A percentile compares a stretch with the other conserved stretches of the same genome.
Evolutionary conservation across 1,140 invertebrate genomes (phyloP).

Genomic region (Panulirus ornatus): DNA sequence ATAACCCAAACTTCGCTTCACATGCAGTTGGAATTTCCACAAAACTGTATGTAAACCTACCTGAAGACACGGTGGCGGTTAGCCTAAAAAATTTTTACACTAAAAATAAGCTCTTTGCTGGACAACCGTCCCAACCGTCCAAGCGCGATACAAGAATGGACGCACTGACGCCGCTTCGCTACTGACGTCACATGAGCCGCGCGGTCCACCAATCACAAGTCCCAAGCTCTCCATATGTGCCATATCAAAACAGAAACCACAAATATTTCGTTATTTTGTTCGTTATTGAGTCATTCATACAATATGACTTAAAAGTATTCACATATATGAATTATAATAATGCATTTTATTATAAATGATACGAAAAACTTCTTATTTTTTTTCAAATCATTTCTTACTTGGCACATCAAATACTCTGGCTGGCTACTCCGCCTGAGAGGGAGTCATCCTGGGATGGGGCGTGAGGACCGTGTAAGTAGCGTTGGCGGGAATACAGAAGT

Average conservation of each 20-base stretch:
- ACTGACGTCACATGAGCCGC: neutral
- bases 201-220: neutral
- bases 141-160: neutral
- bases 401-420: neutral
- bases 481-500: conserved; percentile 1
- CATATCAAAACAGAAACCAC: neutral
- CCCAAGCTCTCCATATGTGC: neutral
- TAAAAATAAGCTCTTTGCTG: neutral
- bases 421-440: neutral
- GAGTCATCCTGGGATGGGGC: neutral
- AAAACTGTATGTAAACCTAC: no score
- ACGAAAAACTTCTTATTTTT: neutral
- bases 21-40: no score
- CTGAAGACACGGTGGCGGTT: no score
- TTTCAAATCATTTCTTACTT: neutral
- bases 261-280: neutral
- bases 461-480: neutral
- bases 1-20: no score
- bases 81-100: no score
- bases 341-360: neutral
- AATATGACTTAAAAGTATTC: neutral
- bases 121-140: neutral
- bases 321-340: neutral
- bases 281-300: neutral
- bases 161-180: neutral